Percentiles rank a stretch among this genome's conserved stretches.
Evolutionary conservation across 1,140 invertebrate genomes (phyloP).

Genomic region (Ips nitidus): DNA sequence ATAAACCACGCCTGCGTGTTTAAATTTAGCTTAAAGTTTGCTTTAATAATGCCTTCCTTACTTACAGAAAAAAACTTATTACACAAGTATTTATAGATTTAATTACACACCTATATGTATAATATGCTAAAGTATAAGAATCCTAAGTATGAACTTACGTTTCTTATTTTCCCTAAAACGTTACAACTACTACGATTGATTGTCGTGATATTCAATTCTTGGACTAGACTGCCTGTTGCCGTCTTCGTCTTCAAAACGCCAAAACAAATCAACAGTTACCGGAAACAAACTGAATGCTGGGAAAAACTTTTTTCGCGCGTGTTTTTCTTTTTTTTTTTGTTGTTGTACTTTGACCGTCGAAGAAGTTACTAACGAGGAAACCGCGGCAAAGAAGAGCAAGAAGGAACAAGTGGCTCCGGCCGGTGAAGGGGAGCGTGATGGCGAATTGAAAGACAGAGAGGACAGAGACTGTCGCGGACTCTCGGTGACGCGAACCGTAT

Average conservation of each 20-base stretch:
- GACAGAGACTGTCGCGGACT: slow-evolving; percentile 12
- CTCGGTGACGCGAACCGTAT: slow-evolving; percentile 13
- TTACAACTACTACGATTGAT: slow-evolving; percentile 43
- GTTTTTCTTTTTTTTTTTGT: not conserved
- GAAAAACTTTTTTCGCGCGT: slow-evolving; percentile 23
- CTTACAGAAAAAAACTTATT: no score
- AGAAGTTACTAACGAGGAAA: slow-evolving; percentile 11
- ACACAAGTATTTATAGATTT: not conserved
- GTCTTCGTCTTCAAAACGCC: slow-evolving; percentile 52
- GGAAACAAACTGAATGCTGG: slow-evolving; percentile 22
- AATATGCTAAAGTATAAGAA: not conserved
- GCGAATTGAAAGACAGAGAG: slow-evolving; percentile 37
- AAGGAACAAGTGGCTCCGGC: slow-evolving; percentile 11
- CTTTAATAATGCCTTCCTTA: slow-evolving; percentile 11
- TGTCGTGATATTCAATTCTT: slow-evolving; percentile 54
- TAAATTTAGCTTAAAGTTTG: slow-evolving; percentile 23
- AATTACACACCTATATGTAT: not conserved
- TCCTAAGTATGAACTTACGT: slow-evolving; percentile 29
- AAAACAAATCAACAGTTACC: slow-evolving; percentile 39
- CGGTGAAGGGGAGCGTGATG: slow-evolving; percentile 9
- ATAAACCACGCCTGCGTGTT: slow-evolving; percentile 20
- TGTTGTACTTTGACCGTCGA: slow-evolving; percentile 28
- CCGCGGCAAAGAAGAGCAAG: slow-evolving; percentile 10
- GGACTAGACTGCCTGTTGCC: slow-evolving; percentile 49
- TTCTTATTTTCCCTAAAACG: slow-evolving; percentile 14